Evolutionary conservation across 2,888 invertebrate genomes (phyloP).

Genomic region (Cyaniris semiargus): DNA sequence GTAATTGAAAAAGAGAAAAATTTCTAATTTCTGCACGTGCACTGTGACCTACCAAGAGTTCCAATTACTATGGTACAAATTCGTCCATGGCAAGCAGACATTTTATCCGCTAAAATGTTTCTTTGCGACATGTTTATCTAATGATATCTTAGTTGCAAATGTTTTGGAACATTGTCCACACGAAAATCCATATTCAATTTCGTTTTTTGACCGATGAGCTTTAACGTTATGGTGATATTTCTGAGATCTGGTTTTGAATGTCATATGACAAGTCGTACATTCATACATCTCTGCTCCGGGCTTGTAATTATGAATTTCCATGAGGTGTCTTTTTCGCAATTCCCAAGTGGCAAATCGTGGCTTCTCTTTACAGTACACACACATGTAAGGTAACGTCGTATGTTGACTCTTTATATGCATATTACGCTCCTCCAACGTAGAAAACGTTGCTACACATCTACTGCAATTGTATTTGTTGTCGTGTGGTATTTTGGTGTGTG

Average conservation of each 20-base stretch:
- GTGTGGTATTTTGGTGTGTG: constrained; percentile 68
- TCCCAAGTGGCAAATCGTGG: constrained; percentile 74
- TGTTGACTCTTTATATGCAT: constrained; percentile 69
- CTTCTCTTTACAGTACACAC: constrained; percentile 70
- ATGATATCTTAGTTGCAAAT: constrained; percentile 74
- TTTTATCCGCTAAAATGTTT: constrained; percentile 62
- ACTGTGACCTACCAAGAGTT: too few species aligned
- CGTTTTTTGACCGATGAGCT: constrained; percentile 70
- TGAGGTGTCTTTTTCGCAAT: constrained; percentile 64
- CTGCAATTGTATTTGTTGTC: constrained; percentile 71
- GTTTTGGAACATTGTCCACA: constrained; percentile 75
- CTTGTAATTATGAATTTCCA: constrained; percentile 71
- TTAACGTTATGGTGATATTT: constrained; percentile 74
- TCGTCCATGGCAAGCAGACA: background rate
- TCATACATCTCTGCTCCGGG: constrained; percentile 73
- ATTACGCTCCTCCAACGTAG: constrained; percentile 65
- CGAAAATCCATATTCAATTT: constrained; percentile 68
- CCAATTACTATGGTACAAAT: too few species aligned
- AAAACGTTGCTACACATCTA: constrained; percentile 69
- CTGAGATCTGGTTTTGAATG: constrained; percentile 70
- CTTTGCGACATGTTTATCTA: constrained; percentile 78
- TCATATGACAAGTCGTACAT: constrained; percentile 73
- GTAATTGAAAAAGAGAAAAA: too few species aligned
- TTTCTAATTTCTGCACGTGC: too few species aligned
- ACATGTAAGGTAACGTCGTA: constrained; percentile 68